These are phyloP conservation scores for Phylloscopus trochiloides DNA, from an alignment of 2,113 vertebrate species.

Conservation along the genomic window DNA sequence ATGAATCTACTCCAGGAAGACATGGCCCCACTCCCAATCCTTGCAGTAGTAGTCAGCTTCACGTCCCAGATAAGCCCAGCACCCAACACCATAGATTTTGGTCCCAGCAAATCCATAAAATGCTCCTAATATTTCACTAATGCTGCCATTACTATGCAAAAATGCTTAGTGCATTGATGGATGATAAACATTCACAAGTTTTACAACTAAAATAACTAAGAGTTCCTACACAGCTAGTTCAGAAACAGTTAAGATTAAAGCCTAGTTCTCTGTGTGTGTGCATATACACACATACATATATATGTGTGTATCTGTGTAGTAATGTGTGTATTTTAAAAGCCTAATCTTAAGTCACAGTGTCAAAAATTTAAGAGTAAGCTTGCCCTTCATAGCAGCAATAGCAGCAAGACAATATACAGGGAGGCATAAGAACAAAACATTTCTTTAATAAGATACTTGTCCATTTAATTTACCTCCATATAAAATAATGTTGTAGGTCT, in stretches of 20 bases:
- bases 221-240: neutral
- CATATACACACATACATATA: fast-evolving
- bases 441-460: neutral
- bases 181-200: neutral
- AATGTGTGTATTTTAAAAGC: neutral
- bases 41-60: neutral
- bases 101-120: neutral
- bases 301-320: fast-evolving
- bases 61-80: neutral
- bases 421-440: neutral
- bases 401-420: neutral
- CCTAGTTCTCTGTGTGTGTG: fast-evolving
- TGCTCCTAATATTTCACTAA: neutral
- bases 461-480: neutral
- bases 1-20: neutral
- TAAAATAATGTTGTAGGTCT: neutral
- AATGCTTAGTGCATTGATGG: neutral
- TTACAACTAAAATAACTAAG: neutral
- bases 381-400: neutral
- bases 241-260: neutral
- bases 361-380: neutral
- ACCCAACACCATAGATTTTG: fast-evolving
- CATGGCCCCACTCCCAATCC: neutral
- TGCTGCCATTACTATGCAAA: neutral
- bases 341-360: neutral